These are phyloP conservation scores for Chaunax sp. DNA, from an alignment of 2,797 vertebrate genomes.

Conservation along the genomic window DNA sequence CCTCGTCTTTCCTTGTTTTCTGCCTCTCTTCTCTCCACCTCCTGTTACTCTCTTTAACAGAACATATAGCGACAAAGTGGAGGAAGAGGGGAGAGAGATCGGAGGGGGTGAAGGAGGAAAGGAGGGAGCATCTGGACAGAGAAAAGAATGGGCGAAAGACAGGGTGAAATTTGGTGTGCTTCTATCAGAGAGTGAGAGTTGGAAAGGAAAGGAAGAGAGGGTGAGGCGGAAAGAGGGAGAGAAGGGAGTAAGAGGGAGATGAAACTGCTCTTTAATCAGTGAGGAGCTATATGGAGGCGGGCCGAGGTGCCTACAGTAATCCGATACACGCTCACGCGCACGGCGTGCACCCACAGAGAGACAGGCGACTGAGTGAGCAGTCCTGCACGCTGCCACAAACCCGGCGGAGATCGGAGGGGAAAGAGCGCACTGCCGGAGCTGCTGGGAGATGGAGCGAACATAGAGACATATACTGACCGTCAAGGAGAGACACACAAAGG, in stretches of 20 bases:
- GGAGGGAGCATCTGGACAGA: not conserved
- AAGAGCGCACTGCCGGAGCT: slow-evolving; percentile 55
- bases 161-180: not conserved
- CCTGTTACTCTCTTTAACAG: slow-evolving; percentile 13
- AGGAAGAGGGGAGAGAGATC: slow-evolving; percentile 1
- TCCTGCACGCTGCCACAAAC: slow-evolving; percentile 62
- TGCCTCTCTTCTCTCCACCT: slow-evolving; percentile 29
- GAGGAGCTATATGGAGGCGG: slow-evolving; percentile 73
- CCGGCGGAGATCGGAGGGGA: slow-evolving; percentile 61
- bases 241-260: slow-evolving; percentile 37
- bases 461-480: slow-evolving; percentile 6
- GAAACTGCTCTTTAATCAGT: slow-evolving; percentile 76
- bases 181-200: too few relatives aligned
- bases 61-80: not conserved
- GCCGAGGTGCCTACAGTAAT: slow-evolving; percentile 80
- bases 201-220: slow-evolving; percentile 12
- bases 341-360: slow-evolving; percentile 37
- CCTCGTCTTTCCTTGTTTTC: slow-evolving; percentile 18
- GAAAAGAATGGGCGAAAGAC: not conserved
- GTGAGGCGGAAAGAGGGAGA: slow-evolving; percentile 29
- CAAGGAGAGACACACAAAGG: slow-evolving; percentile 7
- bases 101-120: not conserved
- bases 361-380: slow-evolving; percentile 68
- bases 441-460: slow-evolving; percentile 7
- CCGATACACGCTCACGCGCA: slow-evolving; percentile 65